Evolutionary conservation across 2,113 vertebrate genomes (phyloP), one percentile per base, ranked within the genome.

Genomic region (Eulacestoma nigropectus): DNA sequence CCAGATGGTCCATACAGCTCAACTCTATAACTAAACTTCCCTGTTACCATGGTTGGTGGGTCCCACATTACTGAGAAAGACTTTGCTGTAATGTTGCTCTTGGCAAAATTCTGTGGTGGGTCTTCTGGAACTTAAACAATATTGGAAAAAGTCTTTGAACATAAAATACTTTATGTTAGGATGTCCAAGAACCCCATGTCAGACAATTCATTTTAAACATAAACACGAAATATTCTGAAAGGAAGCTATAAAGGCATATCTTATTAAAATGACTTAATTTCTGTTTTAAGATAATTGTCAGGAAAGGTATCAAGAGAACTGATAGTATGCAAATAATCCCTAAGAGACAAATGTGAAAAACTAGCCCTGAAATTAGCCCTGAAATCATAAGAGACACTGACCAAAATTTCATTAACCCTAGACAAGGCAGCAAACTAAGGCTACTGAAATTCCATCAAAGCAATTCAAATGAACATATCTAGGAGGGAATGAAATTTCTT

Each of bases 61-160:
- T 98, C 99, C 99, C 99, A 99, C 27, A 95, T 97, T 73, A 99
- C 96, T 46, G 97, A 97, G 87, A 99, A 98, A 7, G 98, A 98
- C 69, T 98, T 98, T 44, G 98, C 99, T 55, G 99, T 99, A 90
- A 99, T 76, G 46, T 99, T 99, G 74, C 97, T 91, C 33, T 97
- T 96, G 33, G 95, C 29, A 62, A 99, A 83, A 90, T 99, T 99
- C 95, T 99, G 98, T 55, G 99, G 99, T 26, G 99, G 96, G 89
- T 99, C 99, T 96, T 99, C 99, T 82, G 99, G 99, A 88, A 99
- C 99, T 99, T 97, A 95, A 97, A 97, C 13, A 67, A 79, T 44
- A 90, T 93, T 64, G 70, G 4, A 49, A 88, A 91, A 95, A 92
- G 21, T 85, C 52, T 90, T 64, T 96, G 91, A 82, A 93, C 22